A percentile compares a stretch with the other conserved stretches of the same genome.
Evolutionary conservation across 2,888 invertebrate genomes (phyloP).

Genomic region (Cheilosia variabilis): DNA sequence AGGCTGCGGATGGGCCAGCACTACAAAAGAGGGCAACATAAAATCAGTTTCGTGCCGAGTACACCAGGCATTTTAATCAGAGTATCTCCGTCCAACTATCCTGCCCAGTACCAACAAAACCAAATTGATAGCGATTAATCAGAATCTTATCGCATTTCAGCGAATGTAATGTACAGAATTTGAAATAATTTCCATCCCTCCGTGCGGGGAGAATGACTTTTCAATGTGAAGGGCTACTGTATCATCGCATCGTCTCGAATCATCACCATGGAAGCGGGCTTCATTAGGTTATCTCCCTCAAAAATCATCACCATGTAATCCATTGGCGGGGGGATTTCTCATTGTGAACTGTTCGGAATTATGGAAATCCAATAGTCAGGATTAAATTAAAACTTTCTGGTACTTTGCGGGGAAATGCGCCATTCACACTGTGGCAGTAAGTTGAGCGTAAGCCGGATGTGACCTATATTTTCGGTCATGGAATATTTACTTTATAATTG

Average conservation of each 20-base stretch:
- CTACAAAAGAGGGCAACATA: slow-evolving; percentile 19
- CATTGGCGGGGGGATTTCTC: not conserved
- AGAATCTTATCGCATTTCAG: slow-evolving; percentile 71
- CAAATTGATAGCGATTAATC: slow-evolving; percentile 67
- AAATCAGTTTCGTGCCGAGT: slow-evolving; percentile 42
- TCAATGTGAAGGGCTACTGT: slow-evolving; percentile 13
- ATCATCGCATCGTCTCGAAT: slow-evolving; percentile 2
- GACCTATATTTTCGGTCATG: not conserved
- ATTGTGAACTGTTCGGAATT: not conserved
- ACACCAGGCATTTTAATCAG: slow-evolving; percentile 57
- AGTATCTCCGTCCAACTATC: slow-evolving; percentile 2
- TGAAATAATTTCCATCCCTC: slow-evolving; percentile 51
- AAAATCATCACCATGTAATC: not conserved
- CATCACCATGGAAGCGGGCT: not conserved
- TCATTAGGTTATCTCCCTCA: slow-evolving; percentile 12
- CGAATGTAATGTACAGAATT: slow-evolving; percentile 53
- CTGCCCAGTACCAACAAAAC: slow-evolving; percentile 49
- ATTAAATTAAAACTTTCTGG: not conserved
- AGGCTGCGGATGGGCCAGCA: not conserved
- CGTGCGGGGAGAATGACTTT: slow-evolving; percentile 18
- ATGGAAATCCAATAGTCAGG: not conserved
- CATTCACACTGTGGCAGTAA: not conserved
- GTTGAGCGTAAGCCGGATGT: not conserved
- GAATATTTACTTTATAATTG: no score
- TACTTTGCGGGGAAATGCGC: not conserved